Evolutionary conservation across 2,888 invertebrate species (phyloP), one percentile per base, ranked within the genome.

Genomic region (Tetragonula carbonaria): DNA sequence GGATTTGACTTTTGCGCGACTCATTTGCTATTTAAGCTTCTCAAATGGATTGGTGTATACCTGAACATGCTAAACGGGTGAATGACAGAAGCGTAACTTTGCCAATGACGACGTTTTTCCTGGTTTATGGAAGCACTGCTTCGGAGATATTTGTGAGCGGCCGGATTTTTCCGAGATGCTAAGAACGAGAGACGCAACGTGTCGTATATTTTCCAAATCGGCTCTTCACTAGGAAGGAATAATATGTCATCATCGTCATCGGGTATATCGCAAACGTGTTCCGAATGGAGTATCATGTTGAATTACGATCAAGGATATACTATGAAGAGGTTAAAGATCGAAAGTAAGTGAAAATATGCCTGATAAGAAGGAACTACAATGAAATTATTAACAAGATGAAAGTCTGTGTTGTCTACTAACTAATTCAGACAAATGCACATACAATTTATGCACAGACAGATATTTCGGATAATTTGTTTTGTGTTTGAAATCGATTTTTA

Each of bases 11-110:
- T 28, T 4, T n/a, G 13, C 4, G 2, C 4, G 4, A 28, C 16
- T 6, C 16, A 16, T 62, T 16, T 62, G 16, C 8, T 28, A 62
- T 14, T 23, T 28, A 28, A 14, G 23, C 6, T 23, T 62, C 18
- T 11, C 18, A 33, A 13, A 13, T 2, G 11, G 53, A 2, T 5
- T 14, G 18, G 6, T 18, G 6, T 18, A 33, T 91, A 94, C 94
- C 92, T 92, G 84, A 94, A 93, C 18, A 91, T 73, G 88, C 94
- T 94, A 78, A 94, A 94, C 4, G 94, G 94, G 80, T 94, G 94
- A 85, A 94, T 93, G 5, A 93, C 89, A 55, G 86, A 50, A 8
- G 68, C 86, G 75, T 91, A 87, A 71, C 91, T 87, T 70, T 86
- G 87, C 53, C 92, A 86, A 71, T 94, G 94, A 21, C 91, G 91